Evolutionary conservation across 2,888 invertebrate species (phyloP).

Genomic region (Hirtodrosophila trivittata): DNA sequence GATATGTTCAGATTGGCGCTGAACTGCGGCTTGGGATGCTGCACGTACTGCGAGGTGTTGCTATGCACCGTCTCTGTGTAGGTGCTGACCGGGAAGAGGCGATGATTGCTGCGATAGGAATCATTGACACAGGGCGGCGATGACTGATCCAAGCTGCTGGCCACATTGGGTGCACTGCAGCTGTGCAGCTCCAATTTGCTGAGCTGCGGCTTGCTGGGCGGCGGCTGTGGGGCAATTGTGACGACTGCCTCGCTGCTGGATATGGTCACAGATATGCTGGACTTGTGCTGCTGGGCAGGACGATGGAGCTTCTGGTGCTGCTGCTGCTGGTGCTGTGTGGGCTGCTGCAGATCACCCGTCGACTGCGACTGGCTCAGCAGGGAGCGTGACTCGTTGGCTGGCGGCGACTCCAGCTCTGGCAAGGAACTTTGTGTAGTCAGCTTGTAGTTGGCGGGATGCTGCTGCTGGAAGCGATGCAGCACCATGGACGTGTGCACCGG

Average conservation of each 20-base stretch:
- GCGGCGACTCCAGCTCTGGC: conserved; percentile 53
- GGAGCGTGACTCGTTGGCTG: conserved; percentile 29
- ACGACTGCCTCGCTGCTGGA: conserved; percentile 75
- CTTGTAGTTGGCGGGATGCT: conserved; percentile 40
- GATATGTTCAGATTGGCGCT: conserved; percentile 79
- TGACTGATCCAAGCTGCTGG: conserved; percentile 26
- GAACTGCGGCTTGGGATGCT: conserved; percentile 81
- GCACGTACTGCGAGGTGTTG: conserved; percentile 81
- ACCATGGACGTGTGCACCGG: conserved; percentile 76
- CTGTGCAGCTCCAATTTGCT: conserved; percentile 60
- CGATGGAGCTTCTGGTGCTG: conserved; percentile 35
- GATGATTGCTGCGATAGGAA: conserved; percentile 84
- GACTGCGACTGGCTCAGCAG: conserved; percentile 60
- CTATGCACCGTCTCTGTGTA: conserved; percentile 86
- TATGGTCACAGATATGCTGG: conserved; percentile 81
- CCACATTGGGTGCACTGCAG: conserved; percentile 68
- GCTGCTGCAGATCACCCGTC: conserved; percentile 66
- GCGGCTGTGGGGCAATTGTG: conserved; percentile 68
- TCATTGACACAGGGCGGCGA: conserved; percentile 39
- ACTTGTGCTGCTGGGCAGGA: conserved; percentile 71
- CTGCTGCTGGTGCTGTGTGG: conserved; percentile 42
- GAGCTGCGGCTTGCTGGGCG: conserved; percentile 61
- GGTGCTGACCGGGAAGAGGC: conserved; percentile 89
- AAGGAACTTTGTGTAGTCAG: conserved; percentile 73
- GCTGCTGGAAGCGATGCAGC: conserved; percentile 73